Base-by-base conservation (phyloP, 2,797 vertebrate genomes). In the Schizothorax lantsangensis region DNA sequence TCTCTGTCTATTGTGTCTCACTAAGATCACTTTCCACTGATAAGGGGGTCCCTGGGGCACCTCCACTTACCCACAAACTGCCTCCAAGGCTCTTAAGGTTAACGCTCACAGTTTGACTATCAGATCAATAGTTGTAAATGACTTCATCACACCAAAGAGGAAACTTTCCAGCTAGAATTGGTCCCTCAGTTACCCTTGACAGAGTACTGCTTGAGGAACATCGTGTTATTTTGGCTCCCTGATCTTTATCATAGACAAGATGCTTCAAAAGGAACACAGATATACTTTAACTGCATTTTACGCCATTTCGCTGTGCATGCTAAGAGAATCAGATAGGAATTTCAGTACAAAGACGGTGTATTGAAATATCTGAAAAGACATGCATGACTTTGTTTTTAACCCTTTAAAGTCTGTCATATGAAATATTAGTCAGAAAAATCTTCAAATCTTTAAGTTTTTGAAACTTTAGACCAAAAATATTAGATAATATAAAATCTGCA, bases 91-190 rank as follows among this genome's bases (percentile, higher is more conserved):
- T 93, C 92, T 92, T 93, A 91, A 92, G 93, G 94, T 95, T 94
- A 95, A 94, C 93, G 91, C 93, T 92, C 89, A 91, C 92, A 86
- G 91, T 94, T 95, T 93, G 92, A 96, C 94, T 92, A 93, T 93
- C 89, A 93, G 92, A 96, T 95, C 95, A 95, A 95, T 95, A 95
- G 93, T 93, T 94, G 93, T 94, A 95, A 96, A 95, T 94, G 93
- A 95, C 93, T 95, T 95, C 91, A 95, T 95, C 93, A 91, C 91
- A 90, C 87, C 91, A 91, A 92, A 93, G 93, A 92, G 92, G 90
- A 90, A 95, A 94, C 93, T 93, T 94, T 93, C 89, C 91, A 86
- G 90, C 91, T 90, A 88, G 88, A 92, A 93, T 91, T 93, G 90
- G 92, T 93, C 90, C 91, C 92, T 91, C 88, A 87, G 92, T 94